Percentiles rank a stretch among this genome's conserved stretches.
Evolutionary conservation across 2,113 vertebrate species (phyloP).

Genomic region (Orycteropus afer): DNA sequence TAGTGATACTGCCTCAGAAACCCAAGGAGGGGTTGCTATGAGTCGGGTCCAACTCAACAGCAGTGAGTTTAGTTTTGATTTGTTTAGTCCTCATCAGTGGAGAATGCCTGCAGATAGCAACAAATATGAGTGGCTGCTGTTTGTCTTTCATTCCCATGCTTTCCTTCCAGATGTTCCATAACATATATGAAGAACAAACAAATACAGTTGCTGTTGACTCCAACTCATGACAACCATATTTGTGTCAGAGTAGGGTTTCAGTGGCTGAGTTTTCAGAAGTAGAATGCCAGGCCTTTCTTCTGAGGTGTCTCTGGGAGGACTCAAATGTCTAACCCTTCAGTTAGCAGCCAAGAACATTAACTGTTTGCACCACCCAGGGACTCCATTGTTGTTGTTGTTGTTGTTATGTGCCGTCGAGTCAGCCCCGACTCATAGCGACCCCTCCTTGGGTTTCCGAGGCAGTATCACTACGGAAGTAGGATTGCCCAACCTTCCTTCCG

Average conservation of each 20-base stretch:
- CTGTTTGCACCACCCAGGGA: background rate
- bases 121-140: fast-evolving
- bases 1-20: too few species aligned
- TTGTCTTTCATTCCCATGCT: background rate
- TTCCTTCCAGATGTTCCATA: background rate
- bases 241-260: background rate
- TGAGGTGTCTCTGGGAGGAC: background rate
- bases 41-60: too few species aligned
- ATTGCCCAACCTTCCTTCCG: too few species aligned
- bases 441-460: too few species aligned
- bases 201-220: background rate
- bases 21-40: too few species aligned
- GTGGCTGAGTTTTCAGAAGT: background rate
- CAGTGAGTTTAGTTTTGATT: too few species aligned
- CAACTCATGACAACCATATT: background rate
- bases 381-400: too few species aligned
- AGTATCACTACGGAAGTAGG: too few species aligned
- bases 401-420: too few species aligned
- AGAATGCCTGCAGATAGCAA: background rate
- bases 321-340: background rate
- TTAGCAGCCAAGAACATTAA: background rate
- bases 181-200: background rate
- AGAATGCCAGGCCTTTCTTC: background rate
- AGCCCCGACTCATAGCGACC: too few species aligned
- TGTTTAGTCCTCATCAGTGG: too few species aligned